phyloP scores from a whole-genome alignment of 2,888 invertebrate genomes.

The Clepsis dumicolana region DNA sequence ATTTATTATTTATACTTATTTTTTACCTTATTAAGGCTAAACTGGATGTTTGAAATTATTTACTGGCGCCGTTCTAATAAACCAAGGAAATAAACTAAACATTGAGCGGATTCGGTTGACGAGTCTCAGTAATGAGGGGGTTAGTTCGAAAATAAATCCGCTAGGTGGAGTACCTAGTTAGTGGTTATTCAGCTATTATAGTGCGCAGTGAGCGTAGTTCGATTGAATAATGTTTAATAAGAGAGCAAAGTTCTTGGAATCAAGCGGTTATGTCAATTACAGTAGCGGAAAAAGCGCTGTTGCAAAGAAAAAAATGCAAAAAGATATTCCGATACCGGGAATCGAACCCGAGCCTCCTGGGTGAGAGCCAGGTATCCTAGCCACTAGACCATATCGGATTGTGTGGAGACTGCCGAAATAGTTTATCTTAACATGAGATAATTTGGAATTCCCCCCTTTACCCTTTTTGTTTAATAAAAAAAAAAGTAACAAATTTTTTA shows the following conservation, averaged over 20 bases:
- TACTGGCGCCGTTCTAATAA: no score
- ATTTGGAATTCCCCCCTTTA: neutral
- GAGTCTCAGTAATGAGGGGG: neutral
- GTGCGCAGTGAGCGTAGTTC: slow-evolving; percentile 17
- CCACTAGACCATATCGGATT: slow-evolving; percentile 80
- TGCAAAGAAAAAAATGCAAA: slow-evolving; percentile 20
- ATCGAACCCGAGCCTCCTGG: slow-evolving; percentile 76
- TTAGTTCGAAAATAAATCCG: slow-evolving; percentile 22
- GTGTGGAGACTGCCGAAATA: accelerated
- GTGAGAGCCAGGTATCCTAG: slow-evolving; percentile 68
- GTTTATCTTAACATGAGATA: neutral
- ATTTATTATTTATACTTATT: no score
- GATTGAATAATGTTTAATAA: slow-evolving; percentile 40
- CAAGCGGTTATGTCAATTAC: slow-evolving; percentile 25
- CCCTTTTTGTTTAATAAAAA: neutral
- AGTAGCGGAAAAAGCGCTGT: neutral
- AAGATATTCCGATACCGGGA: slow-evolving; percentile 74
- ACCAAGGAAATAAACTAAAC: no score
- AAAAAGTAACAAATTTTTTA: neutral
- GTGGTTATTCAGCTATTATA: slow-evolving; percentile 15
- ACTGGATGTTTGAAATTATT: no score
- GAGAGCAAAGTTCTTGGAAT: slow-evolving; percentile 19
- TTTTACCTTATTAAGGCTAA: no score
- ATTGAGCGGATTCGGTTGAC: neutral
- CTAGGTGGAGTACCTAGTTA: slow-evolving; percentile 32